Percentiles rank a stretch among this genome's conserved stretches.
Conservation (phyloP, 35 echinoderm and acorn worm genomes). For the Ophiothrix spiculata region DNA sequence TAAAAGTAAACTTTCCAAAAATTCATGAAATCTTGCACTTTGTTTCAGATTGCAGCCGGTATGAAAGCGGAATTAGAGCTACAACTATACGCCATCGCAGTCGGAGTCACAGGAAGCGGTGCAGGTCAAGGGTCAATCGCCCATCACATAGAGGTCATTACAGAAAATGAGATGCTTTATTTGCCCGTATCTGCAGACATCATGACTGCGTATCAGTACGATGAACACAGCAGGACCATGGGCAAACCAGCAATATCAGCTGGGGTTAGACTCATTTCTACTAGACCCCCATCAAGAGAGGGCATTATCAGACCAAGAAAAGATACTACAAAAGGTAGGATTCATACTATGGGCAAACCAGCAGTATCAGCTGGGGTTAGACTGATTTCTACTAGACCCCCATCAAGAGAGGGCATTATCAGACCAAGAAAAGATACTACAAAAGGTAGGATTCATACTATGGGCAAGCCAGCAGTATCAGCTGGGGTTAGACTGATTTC, state of each 20-base stretch:
- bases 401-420: too few relatives aligned
- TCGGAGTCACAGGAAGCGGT: slow-evolving; percentile 69
- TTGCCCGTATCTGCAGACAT: slow-evolving; percentile 86
- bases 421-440: too few relatives aligned
- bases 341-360: too few relatives aligned
- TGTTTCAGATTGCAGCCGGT: slow-evolving; percentile 76
- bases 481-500: too few relatives aligned
- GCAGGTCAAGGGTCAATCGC: slow-evolving; percentile 76
- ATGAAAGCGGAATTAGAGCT: slow-evolving; percentile 79
- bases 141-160: slow-evolving; percentile 88
- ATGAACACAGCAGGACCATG: slow-evolving; percentile 60
- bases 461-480: too few relatives aligned
- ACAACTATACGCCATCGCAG: slow-evolving; percentile 78
- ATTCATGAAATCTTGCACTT: not conserved
- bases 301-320: slow-evolving; percentile 85
- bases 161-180: slow-evolving; percentile 71
- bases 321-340: slow-evolving; percentile 54
- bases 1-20: not conserved
- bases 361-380: too few relatives aligned
- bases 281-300: slow-evolving; percentile 82
- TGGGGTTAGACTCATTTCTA: slow-evolving; percentile 71
- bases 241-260: slow-evolving; percentile 36
- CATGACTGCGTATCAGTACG: slow-evolving; percentile 80
- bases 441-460: too few relatives aligned
- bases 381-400: too few relatives aligned